These are phyloP conservation scores for Parnassius orleans DNA, from an alignment of 2,888 invertebrate species.

Conservation along the genomic window DNA sequence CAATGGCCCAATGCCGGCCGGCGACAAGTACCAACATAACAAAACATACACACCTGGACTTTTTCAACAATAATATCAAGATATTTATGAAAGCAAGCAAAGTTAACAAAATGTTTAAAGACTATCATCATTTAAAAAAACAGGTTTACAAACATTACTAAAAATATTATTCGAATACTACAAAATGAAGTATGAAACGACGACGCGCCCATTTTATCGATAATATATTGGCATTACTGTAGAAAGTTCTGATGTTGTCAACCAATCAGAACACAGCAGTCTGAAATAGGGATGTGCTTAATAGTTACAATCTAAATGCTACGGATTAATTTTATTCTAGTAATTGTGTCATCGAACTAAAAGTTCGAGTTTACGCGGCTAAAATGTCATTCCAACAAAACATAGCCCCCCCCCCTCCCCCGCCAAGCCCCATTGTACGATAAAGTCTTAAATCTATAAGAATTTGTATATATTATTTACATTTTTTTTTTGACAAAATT, in stretches of 20 bases:
- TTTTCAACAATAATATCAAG: conserved; percentile 7
- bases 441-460: no score
- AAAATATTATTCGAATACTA: not conserved
- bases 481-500: no score
- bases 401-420: no score
- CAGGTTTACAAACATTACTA: not conserved
- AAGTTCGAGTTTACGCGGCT: no score
- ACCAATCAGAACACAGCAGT: conserved; percentile 53
- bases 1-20: conserved; percentile 34
- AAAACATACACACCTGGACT: conserved; percentile 33
- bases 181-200: conserved; percentile 30
- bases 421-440: no score
- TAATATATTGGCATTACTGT: conserved; percentile 51
- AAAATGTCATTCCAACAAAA: no score
- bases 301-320: not conserved
- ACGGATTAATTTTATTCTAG: no score
- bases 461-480: no score
- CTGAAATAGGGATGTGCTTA: conserved; percentile 34
- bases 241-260: conserved; percentile 40
- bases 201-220: conserved; percentile 25
- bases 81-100: not conserved
- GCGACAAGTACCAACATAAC: conserved; percentile 38
- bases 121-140: not conserved
- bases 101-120: not conserved
- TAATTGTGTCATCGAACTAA: no score